Evolutionary conservation across 2,888 invertebrate genomes (phyloP), one percentile per base, ranked within the genome.

Genomic region (Microchrysa polita): DNA sequence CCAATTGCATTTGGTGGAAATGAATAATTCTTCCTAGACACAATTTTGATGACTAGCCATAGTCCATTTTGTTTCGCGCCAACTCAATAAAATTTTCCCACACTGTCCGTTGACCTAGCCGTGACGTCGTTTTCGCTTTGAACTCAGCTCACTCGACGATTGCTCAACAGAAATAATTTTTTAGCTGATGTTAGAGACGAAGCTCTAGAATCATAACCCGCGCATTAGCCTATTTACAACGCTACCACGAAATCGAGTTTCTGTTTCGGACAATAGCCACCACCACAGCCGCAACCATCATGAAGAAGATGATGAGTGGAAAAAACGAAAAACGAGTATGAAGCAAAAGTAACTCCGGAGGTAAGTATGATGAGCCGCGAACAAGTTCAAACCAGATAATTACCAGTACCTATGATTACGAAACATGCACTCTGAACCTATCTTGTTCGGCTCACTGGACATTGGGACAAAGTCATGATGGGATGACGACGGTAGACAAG

Each of bases 151-250:
- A 55, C 53, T 69, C 12, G 12, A 34, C 7, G 27, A 69, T 69
- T 69, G 40, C 69, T 40, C 69, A 67, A 69, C 22, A 57, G 52
- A 57, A 40, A 34, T 34, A 5, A 34, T 34, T 40, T 69, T 69
- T 57, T 34, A 18, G 42, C 55, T 69, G 55, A 69, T 69, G 69
- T 69, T 55, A 27, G 27, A 34, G 27, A 34, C 48, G 22, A 52
- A 44, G 27, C 67, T 34, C 27, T 67, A 52, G 72, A 75, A 73
- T 72, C 75, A 75, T 75, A 75, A 75, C 75, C 73, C 72, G 73
- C 65, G 60, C 75, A 72, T 74, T 75, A 73, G 73, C 73, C 73
- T 72, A 75, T 71, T 73, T 75, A 67, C 72, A 67, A 71, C 67
- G 75, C 75, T 75, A 75, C 75, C 75, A 73, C 73, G 75, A 73